Evolutionary conservation across 30 jellyfish, hydroid and myxozoan genomes (phyloP), one percentile per base, ranked within the genome.

Genomic region (Nemopilema nomurai): DNA sequence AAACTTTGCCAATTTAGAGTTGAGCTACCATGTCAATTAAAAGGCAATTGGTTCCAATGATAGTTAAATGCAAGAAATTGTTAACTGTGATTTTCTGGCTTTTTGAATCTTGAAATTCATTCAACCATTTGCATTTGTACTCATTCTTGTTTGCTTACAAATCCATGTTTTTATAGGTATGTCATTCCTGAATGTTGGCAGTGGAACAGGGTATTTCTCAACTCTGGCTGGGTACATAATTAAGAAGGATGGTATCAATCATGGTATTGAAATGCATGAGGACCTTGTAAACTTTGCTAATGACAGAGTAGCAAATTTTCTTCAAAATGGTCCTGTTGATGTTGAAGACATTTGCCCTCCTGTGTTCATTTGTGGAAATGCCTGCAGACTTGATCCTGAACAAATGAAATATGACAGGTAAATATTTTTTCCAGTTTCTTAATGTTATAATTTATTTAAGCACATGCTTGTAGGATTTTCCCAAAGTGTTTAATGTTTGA

Each of bases 171-270:
- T 20, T n/a, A 16, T 32, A 94, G 99, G 99, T 30, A 89, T 94
- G 99, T 77, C 99, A 75, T 89, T 94, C 80, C 85, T 94, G 52
- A 94, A 94, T 75, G 89, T 94, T 76, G 99, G 99, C 28, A 89
- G 97, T 82, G 99, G 99, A 19, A 94, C 99, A 67, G 99, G 99
- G 21, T 94, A 94, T 49, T 94, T 94, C 71, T 94, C 99, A 18
- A 90, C 96, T 0, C 64, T 94, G 78, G 97, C 86, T 71, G 99
- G 99, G 7, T 94, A 71, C 85, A 72, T 94, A 18, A 75, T 90
- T 21, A 94, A 94, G 67, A 77, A 68, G 77, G 95, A 85, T 79
- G 97, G 99, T 21, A 72, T 90, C 27, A 94, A 94, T 71, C 97
- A 94, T 85, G 99, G 99, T 52, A 86, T 94, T 69, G 99, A 94